phyloP scores from a whole-genome alignment of 2,113 vertebrate species.

The Dromiciops gliroides region DNA sequence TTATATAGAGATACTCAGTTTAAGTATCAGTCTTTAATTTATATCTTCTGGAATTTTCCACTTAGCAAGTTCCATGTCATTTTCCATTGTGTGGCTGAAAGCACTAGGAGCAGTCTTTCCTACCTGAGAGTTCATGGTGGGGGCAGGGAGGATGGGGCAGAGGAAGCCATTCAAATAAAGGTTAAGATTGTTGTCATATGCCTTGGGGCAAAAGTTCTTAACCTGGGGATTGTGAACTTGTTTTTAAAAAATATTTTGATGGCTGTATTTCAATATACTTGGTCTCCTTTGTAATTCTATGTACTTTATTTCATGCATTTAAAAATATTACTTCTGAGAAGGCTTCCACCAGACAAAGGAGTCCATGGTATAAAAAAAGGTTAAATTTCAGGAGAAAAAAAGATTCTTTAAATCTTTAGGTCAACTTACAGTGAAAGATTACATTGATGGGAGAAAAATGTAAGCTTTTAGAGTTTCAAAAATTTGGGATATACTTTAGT shows the following conservation, averaged over 20 bases:
- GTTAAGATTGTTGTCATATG: neutral
- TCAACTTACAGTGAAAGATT: neutral
- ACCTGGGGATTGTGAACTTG: neutral
- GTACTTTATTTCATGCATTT: neutral
- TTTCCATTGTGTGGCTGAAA: neutral
- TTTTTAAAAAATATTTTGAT: neutral
- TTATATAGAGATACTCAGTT: neutral
- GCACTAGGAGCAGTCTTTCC: neutral
- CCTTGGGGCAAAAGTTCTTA: neutral
- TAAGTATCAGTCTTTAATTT: neutral
- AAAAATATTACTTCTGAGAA: neutral
- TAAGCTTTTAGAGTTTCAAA: constrained; percentile 9
- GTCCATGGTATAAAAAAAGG: neutral
- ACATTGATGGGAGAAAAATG: neutral
- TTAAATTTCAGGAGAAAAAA: neutral
- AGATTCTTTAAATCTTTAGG: neutral
- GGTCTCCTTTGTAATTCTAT: neutral
- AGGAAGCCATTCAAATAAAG: neutral
- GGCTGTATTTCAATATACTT: neutral
- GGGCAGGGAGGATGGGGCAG: neutral
- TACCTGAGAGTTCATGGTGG: neutral
- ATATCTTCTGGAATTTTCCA: constrained; percentile 1
- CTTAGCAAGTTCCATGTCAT: neutral
- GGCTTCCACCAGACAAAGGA: neutral
- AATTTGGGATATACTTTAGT: neutral